Evolutionary conservation across 2,888 invertebrate species (phyloP), one percentile per base, ranked within the genome.

Genomic region (Eupelmus urozonus): DNA sequence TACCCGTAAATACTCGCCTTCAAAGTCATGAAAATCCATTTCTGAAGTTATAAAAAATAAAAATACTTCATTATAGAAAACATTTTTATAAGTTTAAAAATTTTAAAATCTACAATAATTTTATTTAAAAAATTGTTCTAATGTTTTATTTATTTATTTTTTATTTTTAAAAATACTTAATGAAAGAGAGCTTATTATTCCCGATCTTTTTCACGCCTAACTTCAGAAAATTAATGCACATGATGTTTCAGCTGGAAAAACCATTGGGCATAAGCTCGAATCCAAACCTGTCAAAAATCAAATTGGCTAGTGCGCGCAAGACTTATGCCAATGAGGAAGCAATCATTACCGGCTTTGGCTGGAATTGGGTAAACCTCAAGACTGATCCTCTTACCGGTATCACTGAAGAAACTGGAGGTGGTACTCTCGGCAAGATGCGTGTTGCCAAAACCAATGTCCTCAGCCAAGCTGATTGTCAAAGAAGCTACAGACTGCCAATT

Each of bases 291-390:
- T 34, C 27, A 0, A 57, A 53, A 11, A 1, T 62, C 2, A 18
- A 51, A n/a, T n/a, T 71, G 34, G 20, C 49, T 0, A n/a, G n/a
- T n/a, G n/a, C 7, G 5, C 11, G 20, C 0, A n/a, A 23, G 3
- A 51, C 51, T 1, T 71, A 34, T 23, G 71, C 51, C 3, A 53
- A 25, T 0, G 34, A 51, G 11, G 23, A 20, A 20, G 71, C 71
- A 1, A 34, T 25, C 5, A 40, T 71, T 16, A 62, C 34, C 20
- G 71, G 62, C 1, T 71, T 62, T n/a, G 71, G 71, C 9, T 62
- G 42, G 51, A 62, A 51, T 40, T 29, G 13, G n/a, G 27, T 71
- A 0, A 23, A 71, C 0, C 27, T 71, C 4, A 11, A 1, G 0
- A 9, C 7, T 1, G 20, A 71, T 29, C 0, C 27, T 3, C 7